Evolutionary conservation across 2,113 vertebrate species (phyloP).

Genomic region (Mormyrus lacerda): DNA sequence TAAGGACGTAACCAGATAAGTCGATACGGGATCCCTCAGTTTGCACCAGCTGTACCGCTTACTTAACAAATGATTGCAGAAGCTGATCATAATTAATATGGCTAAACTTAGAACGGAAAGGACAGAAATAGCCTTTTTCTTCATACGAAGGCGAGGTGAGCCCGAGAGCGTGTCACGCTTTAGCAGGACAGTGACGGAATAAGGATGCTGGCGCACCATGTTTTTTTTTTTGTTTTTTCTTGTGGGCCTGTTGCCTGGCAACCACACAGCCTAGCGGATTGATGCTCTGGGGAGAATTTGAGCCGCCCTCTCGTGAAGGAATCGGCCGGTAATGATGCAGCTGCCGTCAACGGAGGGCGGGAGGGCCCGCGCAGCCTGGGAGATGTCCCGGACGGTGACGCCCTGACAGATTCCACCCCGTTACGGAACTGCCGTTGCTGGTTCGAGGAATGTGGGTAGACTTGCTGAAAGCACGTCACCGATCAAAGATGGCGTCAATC

Average conservation of each 20-base stretch:
- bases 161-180: neutral
- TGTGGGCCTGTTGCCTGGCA: constrained; percentile 5
- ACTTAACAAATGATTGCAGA: neutral
- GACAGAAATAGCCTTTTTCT: neutral
- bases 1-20: neutral
- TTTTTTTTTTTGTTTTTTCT: neutral
- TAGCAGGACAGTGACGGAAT: neutral
- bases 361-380: neutral
- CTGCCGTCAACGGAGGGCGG: neutral
- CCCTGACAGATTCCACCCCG: neutral
- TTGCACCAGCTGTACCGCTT: neutral
- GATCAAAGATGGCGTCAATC: neutral
- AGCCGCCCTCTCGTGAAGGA: neutral
- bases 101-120: neutral
- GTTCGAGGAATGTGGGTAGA: neutral
- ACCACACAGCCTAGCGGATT: constrained; percentile 1
- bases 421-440: neutral
- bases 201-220: neutral
- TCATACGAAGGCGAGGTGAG: neutral
- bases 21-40: neutral
- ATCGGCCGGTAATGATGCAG: neutral
- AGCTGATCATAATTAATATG: neutral
- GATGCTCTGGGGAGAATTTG: neutral
- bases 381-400: too few relatives aligned
- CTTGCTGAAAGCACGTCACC: neutral